Evolutionary conservation across 2,113 vertebrate species (phyloP), one percentile per base, ranked within the genome.

Genomic region (Melanostigma gelatinosum): DNA sequence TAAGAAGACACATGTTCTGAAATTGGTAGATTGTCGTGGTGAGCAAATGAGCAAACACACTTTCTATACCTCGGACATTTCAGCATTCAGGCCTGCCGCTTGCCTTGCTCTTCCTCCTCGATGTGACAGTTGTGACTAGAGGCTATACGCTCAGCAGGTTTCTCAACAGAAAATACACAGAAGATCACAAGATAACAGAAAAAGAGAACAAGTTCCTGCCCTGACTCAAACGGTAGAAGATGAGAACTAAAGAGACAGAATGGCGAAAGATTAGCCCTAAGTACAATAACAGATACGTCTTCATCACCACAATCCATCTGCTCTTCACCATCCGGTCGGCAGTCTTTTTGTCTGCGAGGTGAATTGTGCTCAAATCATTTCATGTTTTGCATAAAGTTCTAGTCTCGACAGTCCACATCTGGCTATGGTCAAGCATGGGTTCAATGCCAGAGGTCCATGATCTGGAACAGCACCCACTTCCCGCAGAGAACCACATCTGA

Each of bases 121-220:
- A 38, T 75, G 46, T 64, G 90, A 74, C 88, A 64, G 92, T 92
- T 93, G 50, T 79, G 80, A 79, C 91, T 72, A 3, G 29, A 88
- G 85, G 89, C 85, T 46, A 7, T 20, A 80, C 36, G 10, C 63
- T 78, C 29, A 32, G 86, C 87, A 84, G 81, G 75, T 87, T 91
- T 85, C 80, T 77, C 79, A 84, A 91, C 70, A 72, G 63, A 24
- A 87, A 55, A 86, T 70, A 79, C 65, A 77, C 22, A 75, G 57
- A 55, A 76, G 78, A 88, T 87, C 65, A 81, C 63, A 75, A 73
- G 82, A 84, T 75, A 64, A 87, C 63, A 75, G 58, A 78, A 84
- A 84, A 85, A 44, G 62, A 80, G 70, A 86, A 84, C 70, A 82
- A 83, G 46, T 69, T 72, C 70, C 40, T 40, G 24, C 29, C 55